phyloP scores from a whole-genome alignment of 2,113 vertebrate species.

The Psittacus erithacus region DNA sequence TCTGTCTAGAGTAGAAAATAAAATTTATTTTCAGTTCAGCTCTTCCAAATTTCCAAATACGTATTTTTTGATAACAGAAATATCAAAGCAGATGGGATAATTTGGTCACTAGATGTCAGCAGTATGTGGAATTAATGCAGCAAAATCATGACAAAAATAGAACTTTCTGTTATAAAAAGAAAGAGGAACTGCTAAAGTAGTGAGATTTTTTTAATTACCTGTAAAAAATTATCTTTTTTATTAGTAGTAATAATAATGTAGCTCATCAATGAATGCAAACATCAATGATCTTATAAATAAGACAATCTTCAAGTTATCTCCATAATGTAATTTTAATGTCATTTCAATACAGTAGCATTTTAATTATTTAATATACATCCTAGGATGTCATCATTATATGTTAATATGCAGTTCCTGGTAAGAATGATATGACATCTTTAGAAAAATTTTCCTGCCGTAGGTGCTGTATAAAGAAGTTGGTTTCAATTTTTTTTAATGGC shows the following conservation, averaged over 20 bases:
- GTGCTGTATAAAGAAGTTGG: background rate
- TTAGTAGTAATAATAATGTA: background rate
- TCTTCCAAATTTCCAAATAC: background rate
- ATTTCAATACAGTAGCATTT: background rate
- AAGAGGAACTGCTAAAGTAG: background rate
- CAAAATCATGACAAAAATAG: background rate
- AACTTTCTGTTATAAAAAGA: background rate
- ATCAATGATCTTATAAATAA: background rate
- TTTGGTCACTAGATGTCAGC: slow-evolving; percentile 43
- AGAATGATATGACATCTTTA: background rate
- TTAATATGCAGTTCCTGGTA: background rate
- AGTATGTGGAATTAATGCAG: background rate
- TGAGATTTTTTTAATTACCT: background rate
- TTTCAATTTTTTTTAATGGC: background rate
- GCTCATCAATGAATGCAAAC: background rate
- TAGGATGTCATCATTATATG: background rate
- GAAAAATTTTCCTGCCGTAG: background rate
- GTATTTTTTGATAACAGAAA: background rate
- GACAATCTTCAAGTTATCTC: background rate
- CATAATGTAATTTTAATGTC: background rate
- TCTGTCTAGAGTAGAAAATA: background rate
- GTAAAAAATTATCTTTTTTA: background rate
- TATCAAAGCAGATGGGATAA: background rate
- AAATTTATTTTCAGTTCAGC: background rate
- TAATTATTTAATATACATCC: background rate